A percentile compares a stretch with the other conserved stretches of the same genome.
Evolutionary conservation across 2,797 vertebrate species (phyloP).

Genomic region (Myotis daubentonii): DNA sequence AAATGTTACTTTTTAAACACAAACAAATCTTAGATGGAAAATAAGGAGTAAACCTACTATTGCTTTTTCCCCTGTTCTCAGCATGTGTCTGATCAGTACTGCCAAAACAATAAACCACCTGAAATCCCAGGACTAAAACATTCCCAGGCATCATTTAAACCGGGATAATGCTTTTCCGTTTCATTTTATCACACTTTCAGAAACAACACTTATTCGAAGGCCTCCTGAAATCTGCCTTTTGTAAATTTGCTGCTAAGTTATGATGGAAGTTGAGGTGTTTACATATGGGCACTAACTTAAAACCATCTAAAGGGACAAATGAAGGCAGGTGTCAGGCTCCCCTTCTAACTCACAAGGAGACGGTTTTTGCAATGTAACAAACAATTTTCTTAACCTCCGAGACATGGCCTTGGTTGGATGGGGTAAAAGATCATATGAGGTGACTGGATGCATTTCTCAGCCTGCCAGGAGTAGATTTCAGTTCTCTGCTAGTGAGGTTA

Average conservation of each 20-base stretch:
- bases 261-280: neutral
- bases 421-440: conserved; percentile 24
- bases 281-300: neutral
- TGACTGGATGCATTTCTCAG: conserved; percentile 9
- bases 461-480: neutral
- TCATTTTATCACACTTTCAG: conserved; percentile 21
- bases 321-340: neutral
- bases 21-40: neutral
- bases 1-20: neutral
- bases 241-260: conserved; percentile 20
- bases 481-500: neutral
- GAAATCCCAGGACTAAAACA: conserved; percentile 10
- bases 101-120: neutral
- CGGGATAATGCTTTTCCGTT: neutral
- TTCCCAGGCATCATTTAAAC: neutral
- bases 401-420: neutral
- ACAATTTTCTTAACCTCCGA: conserved; percentile 20
- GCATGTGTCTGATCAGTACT: neutral
- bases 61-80: neutral
- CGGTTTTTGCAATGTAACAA: neutral
- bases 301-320: neutral
- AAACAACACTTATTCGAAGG: conserved; percentile 3
- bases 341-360: conserved; percentile 6
- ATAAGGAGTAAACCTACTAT: neutral
- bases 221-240: neutral